These are phyloP conservation scores for Syngnathus rostellatus DNA, from an alignment of 2,797 vertebrate genomes.

Conservation along the genomic window DNA sequence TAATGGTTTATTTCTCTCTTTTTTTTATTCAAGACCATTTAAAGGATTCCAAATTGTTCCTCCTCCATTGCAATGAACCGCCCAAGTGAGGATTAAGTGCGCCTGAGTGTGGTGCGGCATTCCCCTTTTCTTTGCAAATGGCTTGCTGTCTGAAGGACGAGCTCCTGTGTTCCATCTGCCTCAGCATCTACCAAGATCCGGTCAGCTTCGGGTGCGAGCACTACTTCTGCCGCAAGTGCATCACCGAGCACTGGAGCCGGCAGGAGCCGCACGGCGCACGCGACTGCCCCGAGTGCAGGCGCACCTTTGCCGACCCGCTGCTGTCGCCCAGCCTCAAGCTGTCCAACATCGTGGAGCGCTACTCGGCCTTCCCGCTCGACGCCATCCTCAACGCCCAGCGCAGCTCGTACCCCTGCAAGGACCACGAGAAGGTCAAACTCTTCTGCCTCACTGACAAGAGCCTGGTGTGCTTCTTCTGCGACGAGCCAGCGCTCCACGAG, in stretches of 20 bases:
- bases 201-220: conserved; percentile 97
- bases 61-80: not conserved
- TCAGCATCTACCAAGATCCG: conserved; percentile 97
- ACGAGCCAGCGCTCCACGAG: conserved; percentile 88
- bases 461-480: conserved; percentile 96
- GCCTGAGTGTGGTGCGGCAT: not conserved
- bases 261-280: conserved; percentile 82
- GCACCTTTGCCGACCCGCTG: conserved; percentile 84
- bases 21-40: too few relatives aligned
- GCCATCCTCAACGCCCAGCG: conserved; percentile 89
- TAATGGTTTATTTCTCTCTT: conserved; percentile 13
- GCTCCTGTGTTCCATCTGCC: conserved; percentile 96
- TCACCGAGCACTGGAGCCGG: conserved; percentile 94
- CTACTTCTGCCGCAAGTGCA: conserved; percentile 97
- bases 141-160: conserved; percentile 97
- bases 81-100: conserved; percentile 1
- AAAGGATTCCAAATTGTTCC: not conserved
- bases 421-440: conserved; percentile 96
- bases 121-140: conserved; percentile 63
- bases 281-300: conserved; percentile 93
- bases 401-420: conserved; percentile 86
- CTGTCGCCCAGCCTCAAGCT: conserved; percentile 93
- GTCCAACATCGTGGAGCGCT: conserved; percentile 96
- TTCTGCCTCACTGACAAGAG: conserved; percentile 94
- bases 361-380: conserved; percentile 91